Evolutionary conservation across 2,888 invertebrate genomes (phyloP).

Genomic region (Helobdella robusta): DNA sequence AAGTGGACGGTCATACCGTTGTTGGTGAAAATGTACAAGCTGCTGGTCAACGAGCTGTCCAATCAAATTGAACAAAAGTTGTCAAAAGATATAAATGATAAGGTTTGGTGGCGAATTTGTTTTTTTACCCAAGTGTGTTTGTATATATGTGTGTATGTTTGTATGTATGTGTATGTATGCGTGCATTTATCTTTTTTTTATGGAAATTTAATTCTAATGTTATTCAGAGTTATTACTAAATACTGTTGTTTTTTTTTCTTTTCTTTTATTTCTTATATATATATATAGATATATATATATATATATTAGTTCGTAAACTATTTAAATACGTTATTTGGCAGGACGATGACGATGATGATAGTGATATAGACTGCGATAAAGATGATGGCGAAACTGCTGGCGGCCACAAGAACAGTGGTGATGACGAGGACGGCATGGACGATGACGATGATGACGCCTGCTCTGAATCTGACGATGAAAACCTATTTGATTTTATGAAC

Average conservation of each 20-base stretch:
- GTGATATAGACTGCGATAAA: constrained; percentile 1
- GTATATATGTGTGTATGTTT: too few relatives aligned
- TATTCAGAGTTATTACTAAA: too few relatives aligned
- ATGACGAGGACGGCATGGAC: constrained; percentile 10
- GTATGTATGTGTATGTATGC: too few relatives aligned
- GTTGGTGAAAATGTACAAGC: constrained; percentile 63
- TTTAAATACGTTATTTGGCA: background rate
- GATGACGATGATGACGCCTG: background rate
- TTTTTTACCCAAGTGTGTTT: background rate
- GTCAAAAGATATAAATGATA: constrained; percentile 37
- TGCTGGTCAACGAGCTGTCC: constrained; percentile 60
- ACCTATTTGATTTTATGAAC: constrained; percentile 8
- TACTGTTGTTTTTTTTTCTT: background rate
- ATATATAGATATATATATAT: background rate
- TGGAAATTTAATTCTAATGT: too few relatives aligned
- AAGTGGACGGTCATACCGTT: constrained; percentile 60
- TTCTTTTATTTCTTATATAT: too few relatives aligned
- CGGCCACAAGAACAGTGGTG: constrained; percentile 34
- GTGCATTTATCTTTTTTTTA: too few relatives aligned
- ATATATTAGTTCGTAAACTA: background rate
- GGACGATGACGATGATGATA: constrained; percentile 19
- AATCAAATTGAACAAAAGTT: constrained; percentile 54
- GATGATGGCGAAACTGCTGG: constrained; percentile 23
- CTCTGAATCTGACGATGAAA: background rate
- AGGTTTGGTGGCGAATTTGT: background rate